phyloP scores from a whole-genome alignment of 1,140 invertebrate genomes.

The Drosophila elegans region DNA sequence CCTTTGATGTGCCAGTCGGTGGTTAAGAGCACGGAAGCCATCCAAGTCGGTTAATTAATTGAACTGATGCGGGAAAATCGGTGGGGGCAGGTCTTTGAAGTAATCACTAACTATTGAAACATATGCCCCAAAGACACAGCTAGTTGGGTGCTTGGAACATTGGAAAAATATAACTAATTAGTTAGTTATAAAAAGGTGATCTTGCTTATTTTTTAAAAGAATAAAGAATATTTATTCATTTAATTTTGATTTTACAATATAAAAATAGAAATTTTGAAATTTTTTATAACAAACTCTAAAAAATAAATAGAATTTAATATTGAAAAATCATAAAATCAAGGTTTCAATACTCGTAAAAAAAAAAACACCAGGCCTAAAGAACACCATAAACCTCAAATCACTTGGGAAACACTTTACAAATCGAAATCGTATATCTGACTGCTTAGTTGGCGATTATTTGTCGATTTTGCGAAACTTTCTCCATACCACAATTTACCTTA shows the following conservation, averaged over 20 bases:
- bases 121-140: not conserved
- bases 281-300: too few relatives aligned
- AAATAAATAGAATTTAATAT: too few relatives aligned
- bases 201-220: too few relatives aligned
- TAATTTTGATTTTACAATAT: too few relatives aligned
- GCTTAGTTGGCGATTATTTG: slow-evolving; percentile 36
- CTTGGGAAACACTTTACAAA: not conserved
- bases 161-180: too few relatives aligned
- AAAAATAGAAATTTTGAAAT: too few relatives aligned
- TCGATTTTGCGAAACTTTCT: slow-evolving; percentile 24
- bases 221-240: too few relatives aligned
- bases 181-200: not conserved
- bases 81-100: slow-evolving; percentile 10
- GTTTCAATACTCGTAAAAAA: not conserved
- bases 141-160: not conserved
- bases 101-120: slow-evolving; percentile 9
- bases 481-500: slow-evolving; percentile 19
- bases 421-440: not conserved
- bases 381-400: not conserved
- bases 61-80: slow-evolving; percentile 24
- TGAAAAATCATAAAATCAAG: too few relatives aligned
- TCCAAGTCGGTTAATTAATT: slow-evolving; percentile 42
- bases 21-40: slow-evolving; percentile 43
- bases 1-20: slow-evolving; percentile 40
- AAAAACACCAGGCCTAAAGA: not conserved